phyloP scores from a whole-genome alignment of 2,797 vertebrate genomes.

The Girardinus metallicus region DNA sequence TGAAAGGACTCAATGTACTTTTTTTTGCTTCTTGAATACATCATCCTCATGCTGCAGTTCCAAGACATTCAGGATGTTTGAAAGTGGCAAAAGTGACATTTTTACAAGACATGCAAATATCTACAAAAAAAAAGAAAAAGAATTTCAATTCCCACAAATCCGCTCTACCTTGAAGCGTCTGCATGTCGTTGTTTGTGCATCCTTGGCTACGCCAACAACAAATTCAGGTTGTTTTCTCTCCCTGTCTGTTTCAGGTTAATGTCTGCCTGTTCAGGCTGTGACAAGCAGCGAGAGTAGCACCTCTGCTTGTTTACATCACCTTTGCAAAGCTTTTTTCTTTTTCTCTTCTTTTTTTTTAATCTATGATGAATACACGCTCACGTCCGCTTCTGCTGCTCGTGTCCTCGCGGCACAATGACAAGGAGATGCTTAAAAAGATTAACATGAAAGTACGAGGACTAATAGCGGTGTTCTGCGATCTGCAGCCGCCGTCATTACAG shows the following conservation, averaged over 20 bases:
- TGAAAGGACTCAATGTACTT: neutral
- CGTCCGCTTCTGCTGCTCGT: constrained; percentile 46
- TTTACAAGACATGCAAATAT: neutral
- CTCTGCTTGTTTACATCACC: constrained; percentile 60
- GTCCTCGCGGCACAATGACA: constrained; percentile 33
- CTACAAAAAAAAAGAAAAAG: neutral
- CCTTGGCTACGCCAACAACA: neutral
- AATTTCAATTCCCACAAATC: neutral
- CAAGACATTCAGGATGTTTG: neutral
- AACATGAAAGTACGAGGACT: constrained; percentile 27
- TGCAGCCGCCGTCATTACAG: constrained; percentile 15
- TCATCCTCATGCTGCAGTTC: neutral
- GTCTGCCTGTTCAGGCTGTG: constrained; percentile 31
- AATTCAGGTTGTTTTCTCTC: constrained; percentile 5
- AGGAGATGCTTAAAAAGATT: constrained; percentile 57
- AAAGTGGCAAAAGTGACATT: neutral
- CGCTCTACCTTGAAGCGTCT: neutral
- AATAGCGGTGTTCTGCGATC: constrained; percentile 26
- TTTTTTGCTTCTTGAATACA: too few relatives aligned
- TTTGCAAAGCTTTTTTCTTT: constrained; percentile 45
- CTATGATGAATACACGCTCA: constrained; percentile 36
- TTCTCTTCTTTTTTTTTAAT: neutral
- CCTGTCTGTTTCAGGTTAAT: constrained; percentile 12
- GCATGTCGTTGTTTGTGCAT: neutral
- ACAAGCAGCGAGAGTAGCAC: constrained; percentile 40